These are phyloP conservation scores for Morus bassanus DNA, from an alignment of 2,797 vertebrate genomes.

Conservation along the genomic window DNA sequence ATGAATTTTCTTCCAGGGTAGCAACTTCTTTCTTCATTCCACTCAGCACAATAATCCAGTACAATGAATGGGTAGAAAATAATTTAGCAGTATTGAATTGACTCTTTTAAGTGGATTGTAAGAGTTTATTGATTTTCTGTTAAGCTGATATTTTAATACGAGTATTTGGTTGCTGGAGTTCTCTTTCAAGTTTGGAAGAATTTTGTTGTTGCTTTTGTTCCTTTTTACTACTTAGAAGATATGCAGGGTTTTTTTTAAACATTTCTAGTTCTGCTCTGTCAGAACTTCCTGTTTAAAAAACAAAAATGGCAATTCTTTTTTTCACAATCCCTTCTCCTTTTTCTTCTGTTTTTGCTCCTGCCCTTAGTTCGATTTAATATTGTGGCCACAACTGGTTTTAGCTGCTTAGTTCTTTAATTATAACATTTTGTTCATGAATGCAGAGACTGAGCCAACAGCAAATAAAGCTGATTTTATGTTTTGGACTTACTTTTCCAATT, in stretches of 20 bases:
- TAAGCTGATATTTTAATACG: conserved; percentile 19
- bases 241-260: neutral
- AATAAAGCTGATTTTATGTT: neutral
- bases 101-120: neutral
- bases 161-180: neutral
- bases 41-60: neutral
- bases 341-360: neutral
- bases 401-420: neutral
- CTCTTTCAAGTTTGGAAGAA: neutral
- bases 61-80: neutral
- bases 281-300: neutral
- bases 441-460: neutral
- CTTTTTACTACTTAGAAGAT: neutral
- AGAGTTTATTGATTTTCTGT: conserved; percentile 24
- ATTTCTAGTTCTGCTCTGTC: neutral
- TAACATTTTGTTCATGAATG: neutral
- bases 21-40: neutral
- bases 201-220: neutral
- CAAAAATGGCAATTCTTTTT: neutral
- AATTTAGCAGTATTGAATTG: neutral
- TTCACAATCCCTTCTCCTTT: neutral
- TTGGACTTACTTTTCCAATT: neutral
- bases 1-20: neutral
- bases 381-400: neutral
- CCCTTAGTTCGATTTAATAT: neutral